Conservation (phyloP, 2,888 invertebrate genomes). For the Pterostichus madidus region DNA sequence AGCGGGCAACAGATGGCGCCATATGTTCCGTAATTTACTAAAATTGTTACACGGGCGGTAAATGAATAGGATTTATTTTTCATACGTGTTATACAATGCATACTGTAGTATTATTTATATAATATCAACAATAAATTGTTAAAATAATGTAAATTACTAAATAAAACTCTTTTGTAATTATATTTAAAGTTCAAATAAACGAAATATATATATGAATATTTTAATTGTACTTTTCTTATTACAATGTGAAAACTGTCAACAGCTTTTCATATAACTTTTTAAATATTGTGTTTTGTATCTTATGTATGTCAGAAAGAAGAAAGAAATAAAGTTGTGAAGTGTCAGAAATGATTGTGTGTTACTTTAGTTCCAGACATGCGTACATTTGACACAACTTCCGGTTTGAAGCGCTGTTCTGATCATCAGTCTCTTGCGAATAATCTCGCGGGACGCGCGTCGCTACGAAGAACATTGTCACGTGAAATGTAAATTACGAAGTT, state of each 20-base stretch:
- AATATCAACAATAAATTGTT: neutral
- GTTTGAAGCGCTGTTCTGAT: slow-evolving; percentile 59
- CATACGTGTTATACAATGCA: neutral
- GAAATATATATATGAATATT: neutral
- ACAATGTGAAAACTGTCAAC: neutral
- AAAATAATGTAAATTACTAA: too few relatives aligned
- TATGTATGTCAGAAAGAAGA: neutral
- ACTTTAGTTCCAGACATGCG: slow-evolving; percentile 58
- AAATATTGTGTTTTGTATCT: slow-evolving; percentile 1
- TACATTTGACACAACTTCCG: slow-evolving; percentile 63
- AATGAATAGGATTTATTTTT: neutral
- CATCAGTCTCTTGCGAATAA: slow-evolving; percentile 66
- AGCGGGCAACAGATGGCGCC: slow-evolving; percentile 44
- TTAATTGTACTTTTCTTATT: neutral
- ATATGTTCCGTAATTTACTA: neutral
- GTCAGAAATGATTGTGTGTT: slow-evolving; percentile 39
- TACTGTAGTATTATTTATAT: neutral
- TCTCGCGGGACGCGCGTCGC: slow-evolving; percentile 61
- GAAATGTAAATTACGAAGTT: slow-evolving; percentile 59
- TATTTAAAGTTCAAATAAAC: neutral
- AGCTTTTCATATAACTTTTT: neutral
- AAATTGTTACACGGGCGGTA: slow-evolving; percentile 9
- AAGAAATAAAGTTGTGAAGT: slow-evolving; percentile 41
- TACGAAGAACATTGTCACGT: slow-evolving; percentile 44
- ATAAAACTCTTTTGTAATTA: too few relatives aligned